A percentile compares a stretch with the other conserved stretches of the same genome.
These are phyloP conservation scores for Chlorodrepanis virens DNA, from an alignment of 2,113 vertebrate species.

Conservation along the genomic window DNA sequence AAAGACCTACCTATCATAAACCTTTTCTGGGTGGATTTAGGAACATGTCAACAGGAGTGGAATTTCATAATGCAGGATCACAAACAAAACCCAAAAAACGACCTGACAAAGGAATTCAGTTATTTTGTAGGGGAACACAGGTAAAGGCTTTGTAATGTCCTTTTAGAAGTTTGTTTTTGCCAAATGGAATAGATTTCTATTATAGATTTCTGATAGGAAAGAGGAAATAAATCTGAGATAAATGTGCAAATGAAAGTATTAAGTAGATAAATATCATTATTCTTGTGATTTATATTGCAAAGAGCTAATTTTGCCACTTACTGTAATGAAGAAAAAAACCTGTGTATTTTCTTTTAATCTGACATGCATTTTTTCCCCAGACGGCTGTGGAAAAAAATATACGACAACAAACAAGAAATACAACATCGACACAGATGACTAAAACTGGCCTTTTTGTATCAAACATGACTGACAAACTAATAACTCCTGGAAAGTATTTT, in stretches of 20 bases:
- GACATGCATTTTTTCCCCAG: conserved; percentile 64
- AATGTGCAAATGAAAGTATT: not conserved
- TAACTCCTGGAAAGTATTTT: conserved; percentile 79
- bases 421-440: conserved; percentile 88
- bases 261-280: not conserved
- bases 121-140: conserved; percentile 84
- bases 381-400: conserved; percentile 74
- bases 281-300: not conserved
- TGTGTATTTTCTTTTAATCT: not conserved
- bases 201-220: not conserved
- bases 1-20: conserved; percentile 78
- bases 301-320: not conserved
- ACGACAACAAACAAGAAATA: conserved; percentile 78
- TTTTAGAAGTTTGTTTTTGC: not conserved
- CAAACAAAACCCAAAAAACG: conserved; percentile 82
- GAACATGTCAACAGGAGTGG: conserved; percentile 77
- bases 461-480: conserved; percentile 79
- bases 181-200: not conserved
- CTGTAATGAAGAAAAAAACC: not conserved
- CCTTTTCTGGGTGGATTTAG: conserved; percentile 91
- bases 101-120: conserved; percentile 52
- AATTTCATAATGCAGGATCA: conserved; percentile 87
- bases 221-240: not conserved
- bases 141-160: conserved; percentile 62
- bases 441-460: conserved; percentile 86